A percentile compares a stretch with the other conserved stretches of the same genome.
These are phyloP conservation scores for Piezodorus guildinii DNA, from an alignment of 1,140 invertebrate genomes.

Conservation along the genomic window DNA sequence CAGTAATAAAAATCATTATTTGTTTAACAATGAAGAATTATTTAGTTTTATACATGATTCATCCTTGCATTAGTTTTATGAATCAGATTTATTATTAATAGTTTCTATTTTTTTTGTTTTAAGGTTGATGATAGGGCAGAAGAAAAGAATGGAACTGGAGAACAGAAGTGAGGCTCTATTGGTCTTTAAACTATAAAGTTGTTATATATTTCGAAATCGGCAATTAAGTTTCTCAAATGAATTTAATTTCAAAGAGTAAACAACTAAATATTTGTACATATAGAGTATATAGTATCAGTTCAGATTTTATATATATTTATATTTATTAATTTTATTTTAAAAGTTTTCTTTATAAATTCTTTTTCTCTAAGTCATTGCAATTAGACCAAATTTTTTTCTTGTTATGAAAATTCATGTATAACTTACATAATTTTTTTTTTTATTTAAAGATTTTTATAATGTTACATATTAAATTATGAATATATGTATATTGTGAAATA, in stretches of 20 bases:
- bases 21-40: no score
- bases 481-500: no score
- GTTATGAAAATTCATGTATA: no score
- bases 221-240: background rate
- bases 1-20: no score
- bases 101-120: background rate
- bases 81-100: background rate
- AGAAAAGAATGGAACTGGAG: conserved; percentile 16
- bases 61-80: background rate
- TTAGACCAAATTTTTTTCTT: no score
- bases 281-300: background rate
- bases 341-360: background rate
- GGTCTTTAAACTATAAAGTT: conserved; percentile 5
- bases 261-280: conserved; percentile 1
- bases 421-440: no score
- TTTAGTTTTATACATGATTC: no score
- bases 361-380: no score
- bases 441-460: no score
- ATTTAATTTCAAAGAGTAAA: background rate
- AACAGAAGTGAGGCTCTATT: conserved; percentile 20
- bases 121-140: conserved; percentile 6
- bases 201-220: background rate
- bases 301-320: background rate
- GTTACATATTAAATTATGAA: no score
- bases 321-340: background rate